Conservation (phyloP, 2,113 vertebrate species). For the Cisticola juncidis region DNA sequence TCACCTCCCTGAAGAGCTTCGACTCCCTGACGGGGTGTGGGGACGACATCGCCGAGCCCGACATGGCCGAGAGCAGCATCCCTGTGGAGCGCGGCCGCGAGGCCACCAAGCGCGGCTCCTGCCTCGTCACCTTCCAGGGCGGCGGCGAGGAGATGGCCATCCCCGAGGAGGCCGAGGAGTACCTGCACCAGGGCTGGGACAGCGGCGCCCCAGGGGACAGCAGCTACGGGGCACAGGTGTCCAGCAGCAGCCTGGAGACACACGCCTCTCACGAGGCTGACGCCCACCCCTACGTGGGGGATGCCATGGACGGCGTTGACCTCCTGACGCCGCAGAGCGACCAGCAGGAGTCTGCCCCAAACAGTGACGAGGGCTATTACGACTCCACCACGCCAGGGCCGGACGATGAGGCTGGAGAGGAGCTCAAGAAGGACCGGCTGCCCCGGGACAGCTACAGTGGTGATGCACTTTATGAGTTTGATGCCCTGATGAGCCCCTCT, state of each 20-base stretch:
- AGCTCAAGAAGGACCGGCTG: constrained; percentile 80
- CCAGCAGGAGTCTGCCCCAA: constrained; percentile 92
- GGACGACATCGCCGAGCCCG: constrained; percentile 95
- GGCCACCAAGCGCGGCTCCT: constrained; percentile 87
- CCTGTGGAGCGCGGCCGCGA: constrained; percentile 87
- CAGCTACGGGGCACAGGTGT: constrained; percentile 67
- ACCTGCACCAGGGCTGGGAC: constrained; percentile 82
- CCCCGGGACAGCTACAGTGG: constrained; percentile 96
- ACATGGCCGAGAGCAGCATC: constrained; percentile 87
- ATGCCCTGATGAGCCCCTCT: constrained; percentile 84
- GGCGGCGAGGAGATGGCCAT: constrained; percentile 97
- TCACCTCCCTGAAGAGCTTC: constrained; percentile 94
- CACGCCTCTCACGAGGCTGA: constrained; percentile 58
- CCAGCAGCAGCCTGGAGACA: constrained; percentile 44
- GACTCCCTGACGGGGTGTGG: constrained; percentile 96
- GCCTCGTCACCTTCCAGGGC: constrained; percentile 93
- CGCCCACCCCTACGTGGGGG: constrained; percentile 56
- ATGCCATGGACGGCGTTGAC: constrained; percentile 57
- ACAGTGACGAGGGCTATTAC: constrained; percentile 96
- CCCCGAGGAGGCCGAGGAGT: constrained; percentile 86
- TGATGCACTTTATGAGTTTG: constrained; percentile 95
- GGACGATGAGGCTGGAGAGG: constrained; percentile 86
- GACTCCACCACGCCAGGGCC: constrained; percentile 92
- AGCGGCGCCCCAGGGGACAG: constrained; percentile 57
- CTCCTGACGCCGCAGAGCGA: constrained; percentile 92